Conservation (phyloP, 2,797 vertebrate species). For the Pseudocheirus occidentalis region DNA sequence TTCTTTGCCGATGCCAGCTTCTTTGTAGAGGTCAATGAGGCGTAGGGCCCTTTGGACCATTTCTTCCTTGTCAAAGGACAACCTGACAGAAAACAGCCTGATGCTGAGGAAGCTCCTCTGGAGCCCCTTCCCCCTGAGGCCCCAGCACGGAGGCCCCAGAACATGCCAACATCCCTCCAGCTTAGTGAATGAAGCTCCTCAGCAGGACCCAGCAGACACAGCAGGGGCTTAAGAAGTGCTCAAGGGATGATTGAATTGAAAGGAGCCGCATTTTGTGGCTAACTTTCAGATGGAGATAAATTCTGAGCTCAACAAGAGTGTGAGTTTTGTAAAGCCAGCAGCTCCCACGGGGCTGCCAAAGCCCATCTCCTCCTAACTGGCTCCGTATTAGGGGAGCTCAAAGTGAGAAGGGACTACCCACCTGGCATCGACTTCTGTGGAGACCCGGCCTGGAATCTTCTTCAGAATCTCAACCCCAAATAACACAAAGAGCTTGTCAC, state of each 20-base stretch:
- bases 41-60: slow-evolving; percentile 92
- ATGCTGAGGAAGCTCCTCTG: not conserved
- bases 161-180: not conserved
- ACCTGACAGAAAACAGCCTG: slow-evolving; percentile 71
- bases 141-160: fast-evolving
- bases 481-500: slow-evolving; percentile 95
- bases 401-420: slow-evolving; percentile 67
- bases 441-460: slow-evolving; percentile 96
- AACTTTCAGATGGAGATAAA: no score
- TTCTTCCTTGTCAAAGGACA: slow-evolving; percentile 94
- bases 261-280: no score
- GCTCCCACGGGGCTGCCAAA: not conserved
- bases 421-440: slow-evolving; percentile 98
- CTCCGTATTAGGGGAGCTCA: not conserved
- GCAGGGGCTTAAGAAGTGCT: not conserved
- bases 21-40: slow-evolving; percentile 93
- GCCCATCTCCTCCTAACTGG: not conserved
- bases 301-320: no score
- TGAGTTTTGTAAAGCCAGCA: no score
- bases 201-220: not conserved
- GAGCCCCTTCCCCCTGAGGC: fast-evolving
- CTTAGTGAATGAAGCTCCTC: no score
- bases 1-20: slow-evolving; percentile 92
- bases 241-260: no score
- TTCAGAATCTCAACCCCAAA: slow-evolving; percentile 97